phyloP scores from a whole-genome alignment of 1,140 invertebrate species.

The Ruditapes philippinarum region DNA sequence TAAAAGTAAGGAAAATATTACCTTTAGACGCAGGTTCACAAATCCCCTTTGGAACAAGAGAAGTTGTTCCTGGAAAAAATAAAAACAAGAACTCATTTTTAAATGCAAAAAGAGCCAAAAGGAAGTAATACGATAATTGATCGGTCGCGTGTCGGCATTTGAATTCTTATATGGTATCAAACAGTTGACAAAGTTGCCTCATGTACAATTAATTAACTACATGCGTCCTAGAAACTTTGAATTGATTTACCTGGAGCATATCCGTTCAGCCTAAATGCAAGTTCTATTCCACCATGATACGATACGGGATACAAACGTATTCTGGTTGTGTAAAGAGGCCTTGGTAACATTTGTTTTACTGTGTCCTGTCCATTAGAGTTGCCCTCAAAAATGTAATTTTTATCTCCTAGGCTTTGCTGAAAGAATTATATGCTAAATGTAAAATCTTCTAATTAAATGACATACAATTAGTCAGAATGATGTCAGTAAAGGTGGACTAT shows the following conservation, averaged over 20 bases:
- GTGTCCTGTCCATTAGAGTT: background rate
- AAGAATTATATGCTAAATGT: too few species aligned
- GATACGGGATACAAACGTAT: conserved; percentile 1
- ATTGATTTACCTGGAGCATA: conserved; percentile 32
- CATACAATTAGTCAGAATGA: too few species aligned
- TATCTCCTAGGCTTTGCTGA: background rate
- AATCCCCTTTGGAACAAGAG: conserved; percentile 25
- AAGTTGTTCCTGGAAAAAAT: conserved; percentile 10
- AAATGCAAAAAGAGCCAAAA: too few species aligned
- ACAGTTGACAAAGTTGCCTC: too few species aligned
- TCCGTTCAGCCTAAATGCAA: background rate
- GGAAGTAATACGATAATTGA: too few species aligned
- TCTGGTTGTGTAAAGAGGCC: background rate
- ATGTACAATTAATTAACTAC: too few species aligned
- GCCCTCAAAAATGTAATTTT: background rate
- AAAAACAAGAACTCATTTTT: too few species aligned
- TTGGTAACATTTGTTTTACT: background rate
- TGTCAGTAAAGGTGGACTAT: too few species aligned
- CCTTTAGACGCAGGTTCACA: conserved; percentile 49
- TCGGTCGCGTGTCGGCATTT: too few species aligned
- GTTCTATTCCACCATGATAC: background rate
- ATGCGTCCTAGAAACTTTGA: too few species aligned
- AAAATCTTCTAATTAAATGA: too few species aligned
- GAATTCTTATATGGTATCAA: too few species aligned
- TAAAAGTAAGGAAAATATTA: background rate